Conservation (phyloP, 2,797 vertebrate genomes). For the Eutrigla gurnardus region DNA sequence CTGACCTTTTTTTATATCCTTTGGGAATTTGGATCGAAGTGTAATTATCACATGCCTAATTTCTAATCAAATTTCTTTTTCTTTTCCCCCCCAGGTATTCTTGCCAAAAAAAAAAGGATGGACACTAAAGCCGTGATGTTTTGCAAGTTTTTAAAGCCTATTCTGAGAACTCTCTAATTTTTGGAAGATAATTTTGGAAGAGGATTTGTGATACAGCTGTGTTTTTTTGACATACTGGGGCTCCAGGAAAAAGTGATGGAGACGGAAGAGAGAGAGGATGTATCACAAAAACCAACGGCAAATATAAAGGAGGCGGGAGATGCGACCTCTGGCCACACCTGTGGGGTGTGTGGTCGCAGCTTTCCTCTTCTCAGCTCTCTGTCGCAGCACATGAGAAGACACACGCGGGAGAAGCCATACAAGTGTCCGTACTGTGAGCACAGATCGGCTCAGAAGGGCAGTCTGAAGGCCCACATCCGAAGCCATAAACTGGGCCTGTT, state of each 20-base stretch:
- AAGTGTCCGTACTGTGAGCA: constrained; percentile 98
- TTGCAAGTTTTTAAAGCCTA: constrained; percentile 29
- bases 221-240: constrained; percentile 4
- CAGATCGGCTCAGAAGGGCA: constrained; percentile 96
- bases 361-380: constrained; percentile 98
- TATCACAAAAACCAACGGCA: constrained; percentile 60
- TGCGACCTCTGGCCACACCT: constrained; percentile 88
- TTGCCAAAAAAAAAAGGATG: constrained; percentile 38
- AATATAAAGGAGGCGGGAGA: constrained; percentile 81
- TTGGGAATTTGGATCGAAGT: constrained; percentile 6
- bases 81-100: constrained; percentile 55
- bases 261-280: constrained; percentile 84
- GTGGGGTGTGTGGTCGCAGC: constrained; percentile 94
- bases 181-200: constrained; percentile 25
- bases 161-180: constrained; percentile 55
- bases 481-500: constrained; percentile 94
- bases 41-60: background rate
- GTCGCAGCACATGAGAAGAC: constrained; percentile 98
- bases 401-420: constrained; percentile 97
- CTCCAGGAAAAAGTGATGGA: constrained; percentile 78
- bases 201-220: constrained; percentile 34
- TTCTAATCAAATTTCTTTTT: constrained; percentile 14
- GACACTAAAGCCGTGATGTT: constrained; percentile 48
- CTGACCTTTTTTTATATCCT: background rate
- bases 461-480: constrained; percentile 95